Evolutionary conservation across 2,113 vertebrate genomes (phyloP).

Genomic region (Myotis brandtii): DNA sequence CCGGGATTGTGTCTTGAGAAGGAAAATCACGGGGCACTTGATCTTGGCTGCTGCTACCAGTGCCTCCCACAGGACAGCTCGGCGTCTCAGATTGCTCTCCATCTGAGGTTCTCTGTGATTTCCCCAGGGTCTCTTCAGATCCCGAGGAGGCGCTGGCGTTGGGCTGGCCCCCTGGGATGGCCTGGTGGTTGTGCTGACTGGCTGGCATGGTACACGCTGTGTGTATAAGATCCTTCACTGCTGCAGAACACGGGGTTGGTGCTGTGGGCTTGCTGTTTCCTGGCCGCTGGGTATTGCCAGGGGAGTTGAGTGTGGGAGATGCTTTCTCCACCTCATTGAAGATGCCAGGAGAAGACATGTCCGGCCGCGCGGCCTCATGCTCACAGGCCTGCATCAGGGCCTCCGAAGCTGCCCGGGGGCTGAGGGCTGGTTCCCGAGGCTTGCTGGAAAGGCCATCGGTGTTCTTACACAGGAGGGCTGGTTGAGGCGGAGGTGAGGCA

Average conservation of each 20-base stretch:
- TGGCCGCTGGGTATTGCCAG: neutral
- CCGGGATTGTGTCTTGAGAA: constrained; percentile 69
- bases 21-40: constrained; percentile 1
- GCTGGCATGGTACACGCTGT: constrained; percentile 71
- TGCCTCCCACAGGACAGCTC: neutral
- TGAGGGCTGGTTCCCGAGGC: constrained; percentile 57
- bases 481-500: constrained; percentile 80
- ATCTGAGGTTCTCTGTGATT: constrained; percentile 73
- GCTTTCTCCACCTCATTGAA: constrained; percentile 47
- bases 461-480: constrained; percentile 71
- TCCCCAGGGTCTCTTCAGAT: constrained; percentile 70
- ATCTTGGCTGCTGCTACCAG: neutral
- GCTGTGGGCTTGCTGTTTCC: constrained; percentile 43
- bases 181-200: constrained; percentile 70
- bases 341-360: constrained; percentile 53
- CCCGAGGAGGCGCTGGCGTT: constrained; percentile 43
- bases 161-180: constrained; percentile 64
- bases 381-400: constrained; percentile 47
- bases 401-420: neutral
- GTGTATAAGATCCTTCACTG: accelerated
- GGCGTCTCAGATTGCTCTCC: constrained; percentile 54
- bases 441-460: constrained; percentile 80
- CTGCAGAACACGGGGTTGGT: neutral
- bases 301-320: neutral
- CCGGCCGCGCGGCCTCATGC: constrained; percentile 54